Percentiles rank a stretch among this genome's conserved stretches.
Evolutionary conservation across 2,888 invertebrate genomes (phyloP).

Genomic region (Drosophila buzzatii): DNA sequence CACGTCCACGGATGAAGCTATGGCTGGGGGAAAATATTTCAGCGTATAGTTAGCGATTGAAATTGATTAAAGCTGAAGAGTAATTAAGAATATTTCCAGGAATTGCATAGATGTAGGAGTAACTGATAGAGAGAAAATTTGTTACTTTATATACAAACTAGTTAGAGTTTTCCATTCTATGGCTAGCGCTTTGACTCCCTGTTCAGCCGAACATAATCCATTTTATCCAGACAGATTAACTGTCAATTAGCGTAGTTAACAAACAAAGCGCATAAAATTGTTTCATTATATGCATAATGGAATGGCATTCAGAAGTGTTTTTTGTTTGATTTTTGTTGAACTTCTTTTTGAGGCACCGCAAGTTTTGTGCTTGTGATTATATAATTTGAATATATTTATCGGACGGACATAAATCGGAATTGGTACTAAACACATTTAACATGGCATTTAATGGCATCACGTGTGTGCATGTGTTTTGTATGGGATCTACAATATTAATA

Average conservation of each 20-base stretch:
- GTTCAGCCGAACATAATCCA: background rate
- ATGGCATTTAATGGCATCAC: conserved; percentile 67
- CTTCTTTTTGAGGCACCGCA: conserved; percentile 3
- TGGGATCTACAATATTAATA: conserved; percentile 74
- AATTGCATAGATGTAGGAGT: background rate
- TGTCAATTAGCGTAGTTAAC: conserved; percentile 45
- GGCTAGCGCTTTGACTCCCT: background rate
- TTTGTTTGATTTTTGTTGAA: background rate
- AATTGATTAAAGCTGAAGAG: background rate
- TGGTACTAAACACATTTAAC: conserved; percentile 72
- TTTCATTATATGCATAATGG: conserved; percentile 42
- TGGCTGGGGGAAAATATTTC: background rate
- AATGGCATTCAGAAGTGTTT: conserved; percentile 24
- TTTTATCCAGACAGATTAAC: conserved; percentile 2
- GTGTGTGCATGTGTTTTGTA: conserved; percentile 61
- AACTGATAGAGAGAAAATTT: background rate
- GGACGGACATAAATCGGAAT: conserved; percentile 42
- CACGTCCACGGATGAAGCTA: background rate
- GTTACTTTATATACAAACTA: background rate
- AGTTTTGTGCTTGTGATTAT: conserved; percentile 18
- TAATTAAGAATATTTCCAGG: background rate
- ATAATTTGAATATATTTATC: conserved; percentile 72
- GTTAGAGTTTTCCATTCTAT: background rate
- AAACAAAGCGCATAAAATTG: conserved; percentile 30
- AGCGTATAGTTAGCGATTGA: background rate